phyloP scores from a whole-genome alignment of 92 coral and sea anemone genomes.

The Porites cylindrica region DNA sequence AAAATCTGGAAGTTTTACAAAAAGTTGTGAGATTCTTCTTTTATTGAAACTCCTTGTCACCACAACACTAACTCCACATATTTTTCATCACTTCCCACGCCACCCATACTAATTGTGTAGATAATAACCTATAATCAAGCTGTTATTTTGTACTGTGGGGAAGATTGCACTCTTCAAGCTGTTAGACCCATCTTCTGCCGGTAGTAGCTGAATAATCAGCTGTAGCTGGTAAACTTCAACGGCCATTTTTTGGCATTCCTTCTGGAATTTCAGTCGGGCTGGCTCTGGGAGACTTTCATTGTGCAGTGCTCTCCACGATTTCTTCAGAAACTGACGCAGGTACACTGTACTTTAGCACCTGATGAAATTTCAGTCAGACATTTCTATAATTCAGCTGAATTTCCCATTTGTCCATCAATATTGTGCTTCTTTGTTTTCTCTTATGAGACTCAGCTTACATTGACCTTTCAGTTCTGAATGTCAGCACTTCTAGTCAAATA shows the following conservation, averaged over 20 bases:
- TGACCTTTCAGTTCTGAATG: constrained; percentile 73
- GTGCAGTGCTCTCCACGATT: constrained; percentile 87
- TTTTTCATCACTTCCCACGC: too few species aligned
- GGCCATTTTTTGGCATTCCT: constrained; percentile 70
- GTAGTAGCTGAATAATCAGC: constrained; percentile 65
- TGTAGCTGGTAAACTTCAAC: constrained; percentile 78
- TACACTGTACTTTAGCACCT: background rate
- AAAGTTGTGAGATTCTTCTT: too few species aligned
- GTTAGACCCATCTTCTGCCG: constrained; percentile 66
- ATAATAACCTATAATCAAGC: background rate
- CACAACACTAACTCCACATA: too few species aligned
- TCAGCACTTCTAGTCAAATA: constrained; percentile 91
- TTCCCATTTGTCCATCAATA: too few species aligned
- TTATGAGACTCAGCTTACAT: background rate
- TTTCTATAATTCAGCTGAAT: background rate
- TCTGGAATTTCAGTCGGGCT: constrained; percentile 82
- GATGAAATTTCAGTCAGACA: background rate
- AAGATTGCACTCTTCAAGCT: too few species aligned
- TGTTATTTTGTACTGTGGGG: background rate
- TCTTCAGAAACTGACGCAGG: constrained; percentile 82
- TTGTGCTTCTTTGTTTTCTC: background rate
- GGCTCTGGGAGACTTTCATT: constrained; percentile 97
- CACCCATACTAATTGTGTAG: too few species aligned
- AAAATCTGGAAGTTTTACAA: too few species aligned
- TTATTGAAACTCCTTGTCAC: too few species aligned